These are phyloP conservation scores for Stenurella melanura DNA, from an alignment of 2,888 invertebrate species.

Conservation along the genomic window DNA sequence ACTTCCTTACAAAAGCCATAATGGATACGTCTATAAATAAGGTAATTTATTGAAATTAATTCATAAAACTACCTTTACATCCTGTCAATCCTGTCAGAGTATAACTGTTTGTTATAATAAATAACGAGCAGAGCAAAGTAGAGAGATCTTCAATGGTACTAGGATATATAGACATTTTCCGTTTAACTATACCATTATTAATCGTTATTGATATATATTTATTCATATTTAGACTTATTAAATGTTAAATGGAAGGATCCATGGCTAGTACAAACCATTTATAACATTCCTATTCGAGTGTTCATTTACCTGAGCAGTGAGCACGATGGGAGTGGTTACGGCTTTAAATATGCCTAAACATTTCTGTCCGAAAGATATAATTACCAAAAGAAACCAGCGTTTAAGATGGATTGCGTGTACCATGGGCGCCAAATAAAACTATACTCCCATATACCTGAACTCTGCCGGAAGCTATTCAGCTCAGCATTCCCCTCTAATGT, in stretches of 20 bases:
- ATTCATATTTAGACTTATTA: constrained; percentile 20
- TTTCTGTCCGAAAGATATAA: constrained; percentile 56
- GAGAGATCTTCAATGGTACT: constrained; percentile 25
- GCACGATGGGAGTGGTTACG: constrained; percentile 53
- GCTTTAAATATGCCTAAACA: constrained; percentile 56
- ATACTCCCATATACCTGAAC: constrained; percentile 57
- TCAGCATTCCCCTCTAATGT: constrained; percentile 62
- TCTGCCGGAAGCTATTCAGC: constrained; percentile 62
- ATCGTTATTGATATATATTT: constrained; percentile 18
- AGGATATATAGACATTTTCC: constrained; percentile 28
- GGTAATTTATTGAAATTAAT: constrained; percentile 56
- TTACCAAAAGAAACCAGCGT: constrained; percentile 60
- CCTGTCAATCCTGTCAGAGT: constrained; percentile 52
- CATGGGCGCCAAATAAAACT: constrained; percentile 59
- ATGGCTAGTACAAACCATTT: neutral
- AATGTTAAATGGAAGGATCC: constrained; percentile 14
- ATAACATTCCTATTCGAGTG: constrained; percentile 17
- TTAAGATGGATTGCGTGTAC: constrained; percentile 60
- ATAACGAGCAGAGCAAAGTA: constrained; percentile 38
- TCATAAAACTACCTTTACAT: constrained; percentile 52
- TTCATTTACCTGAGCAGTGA: constrained; percentile 49
- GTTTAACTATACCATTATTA: constrained; percentile 26
- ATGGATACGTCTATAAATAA: constrained; percentile 26
- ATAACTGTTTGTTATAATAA: constrained; percentile 46
- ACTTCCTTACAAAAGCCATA: neutral